Base-by-base conservation (phyloP, 2,888 invertebrate genomes). In the Beris morrisii region DNA sequence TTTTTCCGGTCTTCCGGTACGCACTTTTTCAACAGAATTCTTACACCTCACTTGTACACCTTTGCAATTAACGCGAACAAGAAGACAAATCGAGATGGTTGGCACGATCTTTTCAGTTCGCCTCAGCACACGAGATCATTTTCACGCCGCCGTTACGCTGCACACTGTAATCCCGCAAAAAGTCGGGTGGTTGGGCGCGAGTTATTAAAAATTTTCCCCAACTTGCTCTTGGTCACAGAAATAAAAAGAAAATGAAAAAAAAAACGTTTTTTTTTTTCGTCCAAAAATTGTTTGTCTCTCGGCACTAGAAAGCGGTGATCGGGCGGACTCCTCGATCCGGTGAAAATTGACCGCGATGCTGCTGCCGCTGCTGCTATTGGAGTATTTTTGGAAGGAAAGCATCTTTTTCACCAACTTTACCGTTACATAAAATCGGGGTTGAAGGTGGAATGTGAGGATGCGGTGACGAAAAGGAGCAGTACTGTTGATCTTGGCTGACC, bases 151-250 rank as follows among this genome's bases (percentile, higher is more conserved):
- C 59, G 65, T 55, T 59, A 65, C 54, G 61, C 63, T 65, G 63
- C 65, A 68, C 65, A 65, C 68, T 46, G 61, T 61, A 61, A 46
- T 7, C 53, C 64, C 54, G 46, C 28, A 58, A 64, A 52, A 50
- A 43, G 48, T 54, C 64, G 64, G 54, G 64, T 45, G 58, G 58
- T 58, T 53, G 53, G 64, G 56, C 38, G 38, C 43, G 38, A 58
- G 57, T 67, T 67, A 64, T 67, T 64, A 67, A 67, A 67, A 66
- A 22, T 22, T 48, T 67, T 67, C 58, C 59, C 67, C 64, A 53
- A 30, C 58, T 53, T 55, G 32, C 56, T 38, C 7, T 46, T 46
- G 67, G 59, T 64, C 64, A 64, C 67, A 64, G 64, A 67, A 67
- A 67, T 67, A 67, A 67, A 67, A 64, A 22, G 22, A 22, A 22